A percentile compares a stretch with the other conserved stretches of the same genome.
phyloP scores from a whole-genome alignment of 1,140 invertebrate species.

The Mercenaria mercenaria region DNA sequence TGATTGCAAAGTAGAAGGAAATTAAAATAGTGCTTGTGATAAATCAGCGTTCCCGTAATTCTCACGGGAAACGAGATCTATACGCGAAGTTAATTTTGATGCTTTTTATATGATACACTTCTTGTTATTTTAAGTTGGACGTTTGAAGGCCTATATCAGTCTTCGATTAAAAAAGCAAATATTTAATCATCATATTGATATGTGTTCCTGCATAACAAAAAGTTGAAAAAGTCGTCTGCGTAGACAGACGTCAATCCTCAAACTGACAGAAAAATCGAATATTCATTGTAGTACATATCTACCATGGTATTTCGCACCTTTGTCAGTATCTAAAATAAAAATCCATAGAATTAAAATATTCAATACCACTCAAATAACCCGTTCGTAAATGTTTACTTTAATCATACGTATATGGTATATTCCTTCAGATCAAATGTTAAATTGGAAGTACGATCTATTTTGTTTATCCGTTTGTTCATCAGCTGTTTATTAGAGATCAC shows the following conservation, averaged over 20 bases:
- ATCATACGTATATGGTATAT: background rate
- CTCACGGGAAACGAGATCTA: background rate
- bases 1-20: background rate
- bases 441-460: no score
- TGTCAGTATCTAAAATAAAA: background rate
- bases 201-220: no score
- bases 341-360: constrained; percentile 1
- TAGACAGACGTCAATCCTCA: background rate
- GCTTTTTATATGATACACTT: no score
- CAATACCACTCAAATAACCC: background rate
- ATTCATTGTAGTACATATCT: background rate
- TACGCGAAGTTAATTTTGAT: no score
- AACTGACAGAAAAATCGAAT: background rate
- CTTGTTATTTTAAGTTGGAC: no score
- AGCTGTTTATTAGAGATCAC: no score
- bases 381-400: background rate
- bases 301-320: background rate
- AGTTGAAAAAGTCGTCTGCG: background rate
- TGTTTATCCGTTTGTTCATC: no score
- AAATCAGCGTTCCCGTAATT: background rate
- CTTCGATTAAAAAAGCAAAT: no score
- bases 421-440: background rate
- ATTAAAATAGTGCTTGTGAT: background rate
- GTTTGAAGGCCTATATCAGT: no score
- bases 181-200: no score